Base-by-base conservation (phyloP, 2,888 invertebrate species). In the Rhabditophanes sp. region DNA sequence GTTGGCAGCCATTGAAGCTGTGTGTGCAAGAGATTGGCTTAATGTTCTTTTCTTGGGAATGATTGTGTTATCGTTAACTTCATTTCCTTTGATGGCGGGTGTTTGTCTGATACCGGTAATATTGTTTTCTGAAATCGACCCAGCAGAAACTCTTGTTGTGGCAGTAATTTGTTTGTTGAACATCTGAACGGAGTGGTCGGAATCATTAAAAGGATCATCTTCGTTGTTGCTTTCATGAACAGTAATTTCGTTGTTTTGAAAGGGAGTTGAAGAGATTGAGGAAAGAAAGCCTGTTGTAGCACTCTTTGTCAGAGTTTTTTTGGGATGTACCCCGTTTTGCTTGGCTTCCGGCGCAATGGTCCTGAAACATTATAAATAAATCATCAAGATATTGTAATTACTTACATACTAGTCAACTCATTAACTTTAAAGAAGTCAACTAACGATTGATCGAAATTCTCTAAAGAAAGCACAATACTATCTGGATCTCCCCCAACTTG, bases 401-500 rank as follows among this genome's bases (percentile, higher is more conserved):
- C 50, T 21, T 11, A 56, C 57, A 49, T 36, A 44, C 50, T 56
- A 2, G 58, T 58, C 5, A 50, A 43, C 3, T 57, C 57, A 43
- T 58, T 57, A 26, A 40, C 40, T 23, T 52, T 48, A 14, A 58
- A 39, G 33, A 49, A 60, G 22, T 55, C 48, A 27, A 60, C 39
- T 15, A 60, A 40, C n/a, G 50, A 41, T 20, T 45, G 40, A 36
- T 60, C 58, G 33, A 51, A 54, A 22, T 58, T 37, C 8, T 44
- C 44, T 9, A 51, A 38, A n/a, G 52, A 50, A n/a, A 60, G 39
- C 29, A 49, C 53, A 18, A 60, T 59, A 22, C 53, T 49, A 18
- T 37, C 36, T 0, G 60, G 58, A 30, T 60, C 56, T 82, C 72
- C 76, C 79, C 51, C 46, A 2, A 58, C 46, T 35, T 53, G 40